Percentiles rank a stretch among this genome's conserved stretches.
Evolutionary conservation across 2,797 vertebrate species (phyloP).

Genomic region (Rhynchotus rufescens): DNA sequence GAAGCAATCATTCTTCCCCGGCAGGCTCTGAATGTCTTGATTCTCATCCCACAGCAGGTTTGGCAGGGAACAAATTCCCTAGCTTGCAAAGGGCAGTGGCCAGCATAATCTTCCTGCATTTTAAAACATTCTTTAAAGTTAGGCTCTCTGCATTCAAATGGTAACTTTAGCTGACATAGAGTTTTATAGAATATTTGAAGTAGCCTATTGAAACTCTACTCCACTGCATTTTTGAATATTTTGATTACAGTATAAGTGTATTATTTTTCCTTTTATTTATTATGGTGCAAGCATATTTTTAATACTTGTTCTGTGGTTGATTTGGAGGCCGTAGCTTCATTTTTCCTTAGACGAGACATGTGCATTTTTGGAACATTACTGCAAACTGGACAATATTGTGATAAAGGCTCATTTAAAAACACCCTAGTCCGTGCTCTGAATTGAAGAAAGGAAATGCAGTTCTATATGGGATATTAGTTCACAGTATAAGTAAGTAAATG

Average conservation of each 20-base stretch:
- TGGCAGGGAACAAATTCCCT: constrained; percentile 53
- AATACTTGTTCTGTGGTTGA: constrained; percentile 1
- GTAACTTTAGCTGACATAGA: constrained; percentile 59
- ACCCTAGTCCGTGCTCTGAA: neutral
- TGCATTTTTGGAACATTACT: neutral
- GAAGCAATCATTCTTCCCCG: constrained; percentile 61
- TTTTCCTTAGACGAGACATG: neutral
- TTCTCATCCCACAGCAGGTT: constrained; percentile 60
- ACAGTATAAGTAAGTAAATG: neutral
- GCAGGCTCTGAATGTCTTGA: constrained; percentile 55
- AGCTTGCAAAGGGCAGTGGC: constrained; percentile 44
- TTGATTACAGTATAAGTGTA: constrained; percentile 47
- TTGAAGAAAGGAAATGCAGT: neutral
- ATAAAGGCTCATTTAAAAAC: neutral
- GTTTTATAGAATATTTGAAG: constrained; percentile 63
- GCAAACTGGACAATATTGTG: neutral
- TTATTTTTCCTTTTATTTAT: constrained; percentile 52
- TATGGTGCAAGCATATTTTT: neutral
- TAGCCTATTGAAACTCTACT: constrained; percentile 50
- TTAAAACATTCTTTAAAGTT: constrained; percentile 63
- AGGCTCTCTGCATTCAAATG: constrained; percentile 29
- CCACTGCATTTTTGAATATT: constrained; percentile 38
- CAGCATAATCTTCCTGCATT: constrained; percentile 62
- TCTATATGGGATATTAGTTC: neutral
- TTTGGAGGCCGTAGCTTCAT: neutral